Conservation (phyloP, 2,113 vertebrate species). For the Clupea harengus region DNA sequence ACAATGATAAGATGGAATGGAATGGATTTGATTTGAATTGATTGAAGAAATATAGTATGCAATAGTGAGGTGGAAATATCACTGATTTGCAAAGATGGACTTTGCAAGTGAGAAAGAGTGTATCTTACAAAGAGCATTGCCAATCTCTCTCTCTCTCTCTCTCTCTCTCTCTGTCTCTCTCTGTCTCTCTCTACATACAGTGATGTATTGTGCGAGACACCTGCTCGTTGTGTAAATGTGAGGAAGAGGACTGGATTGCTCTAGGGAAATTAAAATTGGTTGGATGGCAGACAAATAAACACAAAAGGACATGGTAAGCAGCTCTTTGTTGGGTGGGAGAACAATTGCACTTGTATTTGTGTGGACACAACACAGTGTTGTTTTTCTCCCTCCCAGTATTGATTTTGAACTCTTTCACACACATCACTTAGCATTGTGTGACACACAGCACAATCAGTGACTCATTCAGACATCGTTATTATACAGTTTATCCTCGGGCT, state of each 20-base stretch:
- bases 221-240: slow-evolving; percentile 54
- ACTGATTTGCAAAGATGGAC: neutral
- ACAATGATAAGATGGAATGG: neutral
- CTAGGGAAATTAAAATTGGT: slow-evolving; percentile 53
- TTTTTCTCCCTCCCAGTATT: neutral
- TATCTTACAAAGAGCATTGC: neutral
- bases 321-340: slow-evolving; percentile 22
- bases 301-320: slow-evolving; percentile 48
- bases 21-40: slow-evolving; percentile 4
- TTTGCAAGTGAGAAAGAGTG: neutral
- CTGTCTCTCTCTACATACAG: slow-evolving; percentile 21
- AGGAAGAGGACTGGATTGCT: slow-evolving; percentile 45
- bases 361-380: neutral
- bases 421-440: slow-evolving; percentile 17
- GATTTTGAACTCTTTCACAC: slow-evolving; percentile 19
- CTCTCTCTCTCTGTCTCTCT: slow-evolving; percentile 1
- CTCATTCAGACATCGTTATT: neutral
- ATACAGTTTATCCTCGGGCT: neutral
- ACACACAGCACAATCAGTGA: slow-evolving; percentile 4
- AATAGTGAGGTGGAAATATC: neutral
- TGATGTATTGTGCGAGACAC: slow-evolving; percentile 45
- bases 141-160: slow-evolving; percentile 10
- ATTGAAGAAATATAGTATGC: slow-evolving; percentile 1
- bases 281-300: slow-evolving; percentile 59
- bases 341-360: slow-evolving; percentile 44